Conservation (phyloP, 1,140 invertebrate genomes). For the Rhagoletis pomonella region DNA sequence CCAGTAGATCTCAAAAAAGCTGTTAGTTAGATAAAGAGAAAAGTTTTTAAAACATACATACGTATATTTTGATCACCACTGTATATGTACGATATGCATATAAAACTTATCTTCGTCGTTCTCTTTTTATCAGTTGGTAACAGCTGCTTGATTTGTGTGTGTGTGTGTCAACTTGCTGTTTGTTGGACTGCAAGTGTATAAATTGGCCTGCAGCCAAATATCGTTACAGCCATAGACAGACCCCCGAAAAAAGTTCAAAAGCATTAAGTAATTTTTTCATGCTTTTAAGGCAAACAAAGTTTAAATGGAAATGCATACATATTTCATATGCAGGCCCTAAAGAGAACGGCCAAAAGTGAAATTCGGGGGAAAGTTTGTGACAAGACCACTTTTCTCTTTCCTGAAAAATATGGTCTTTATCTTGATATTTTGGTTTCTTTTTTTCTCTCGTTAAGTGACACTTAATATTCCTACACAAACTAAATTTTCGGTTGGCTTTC, state of each 20-base stretch:
- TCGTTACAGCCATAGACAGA: background rate
- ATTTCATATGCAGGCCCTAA: no score
- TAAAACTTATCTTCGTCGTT: background rate
- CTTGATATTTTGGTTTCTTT: no score
- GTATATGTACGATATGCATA: background rate
- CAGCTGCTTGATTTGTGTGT: background rate
- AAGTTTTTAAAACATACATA: background rate
- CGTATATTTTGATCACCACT: no score
- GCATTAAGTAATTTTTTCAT: no score
- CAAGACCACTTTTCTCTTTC: background rate
- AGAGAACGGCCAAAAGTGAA: background rate
- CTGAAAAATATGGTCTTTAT: no score
- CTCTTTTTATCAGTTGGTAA: conserved; percentile 27
- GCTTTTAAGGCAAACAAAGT: background rate
- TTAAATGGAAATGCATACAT: background rate
- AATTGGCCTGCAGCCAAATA: conserved; percentile 19
- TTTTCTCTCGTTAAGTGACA: no score
- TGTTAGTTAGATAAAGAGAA: no score
- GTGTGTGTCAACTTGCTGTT: background rate
- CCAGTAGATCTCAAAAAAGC: no score
- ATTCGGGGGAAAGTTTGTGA: background rate
- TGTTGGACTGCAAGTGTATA: conserved; percentile 11
- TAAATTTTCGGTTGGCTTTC: no score
- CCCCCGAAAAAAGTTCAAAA: no score
- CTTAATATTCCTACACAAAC: no score